A percentile compares a stretch with the other conserved stretches of the same genome.
These are phyloP conservation scores for Struthidea cinerea DNA, from an alignment of 2,113 vertebrate species.

Conservation along the genomic window DNA sequence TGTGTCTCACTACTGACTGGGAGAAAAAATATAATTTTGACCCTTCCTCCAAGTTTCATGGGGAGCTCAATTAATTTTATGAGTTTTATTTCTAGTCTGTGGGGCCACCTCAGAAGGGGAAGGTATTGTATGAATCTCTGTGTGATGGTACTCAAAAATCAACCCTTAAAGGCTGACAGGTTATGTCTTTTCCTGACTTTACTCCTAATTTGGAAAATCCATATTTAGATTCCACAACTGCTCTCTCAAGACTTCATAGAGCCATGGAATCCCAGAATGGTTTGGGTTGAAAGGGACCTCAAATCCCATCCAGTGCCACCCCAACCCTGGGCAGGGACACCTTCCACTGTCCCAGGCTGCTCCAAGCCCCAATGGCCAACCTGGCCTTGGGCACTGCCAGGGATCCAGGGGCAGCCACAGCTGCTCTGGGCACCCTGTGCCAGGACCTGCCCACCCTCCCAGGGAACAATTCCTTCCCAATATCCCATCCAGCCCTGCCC, in stretches of 20 bases:
- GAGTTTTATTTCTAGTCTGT: background rate
- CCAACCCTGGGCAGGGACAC: background rate
- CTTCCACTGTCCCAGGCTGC: background rate
- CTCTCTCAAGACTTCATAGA: background rate
- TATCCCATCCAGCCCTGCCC: background rate
- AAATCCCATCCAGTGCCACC: fast-evolving
- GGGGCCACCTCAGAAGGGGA: background rate
- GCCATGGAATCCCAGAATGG: background rate
- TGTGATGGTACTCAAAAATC: background rate
- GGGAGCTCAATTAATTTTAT: background rate
- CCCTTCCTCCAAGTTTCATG: background rate
- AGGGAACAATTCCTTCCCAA: background rate
- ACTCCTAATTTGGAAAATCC: background rate
- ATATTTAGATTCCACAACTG: background rate
- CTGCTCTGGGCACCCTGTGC: background rate
- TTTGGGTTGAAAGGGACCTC: fast-evolving
- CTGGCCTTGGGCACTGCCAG: background rate
- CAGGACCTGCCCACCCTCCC: background rate
- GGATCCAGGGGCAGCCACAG: background rate
- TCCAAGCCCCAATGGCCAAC: background rate
- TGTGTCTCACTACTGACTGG: background rate
- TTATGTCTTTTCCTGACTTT: background rate
- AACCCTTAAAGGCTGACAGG: background rate
- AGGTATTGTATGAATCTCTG: background rate
- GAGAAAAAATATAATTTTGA: background rate